Evolutionary conservation across 2,797 vertebrate species (phyloP), one percentile per base, ranked within the genome.

Genomic region (Syngnathus acus): DNA sequence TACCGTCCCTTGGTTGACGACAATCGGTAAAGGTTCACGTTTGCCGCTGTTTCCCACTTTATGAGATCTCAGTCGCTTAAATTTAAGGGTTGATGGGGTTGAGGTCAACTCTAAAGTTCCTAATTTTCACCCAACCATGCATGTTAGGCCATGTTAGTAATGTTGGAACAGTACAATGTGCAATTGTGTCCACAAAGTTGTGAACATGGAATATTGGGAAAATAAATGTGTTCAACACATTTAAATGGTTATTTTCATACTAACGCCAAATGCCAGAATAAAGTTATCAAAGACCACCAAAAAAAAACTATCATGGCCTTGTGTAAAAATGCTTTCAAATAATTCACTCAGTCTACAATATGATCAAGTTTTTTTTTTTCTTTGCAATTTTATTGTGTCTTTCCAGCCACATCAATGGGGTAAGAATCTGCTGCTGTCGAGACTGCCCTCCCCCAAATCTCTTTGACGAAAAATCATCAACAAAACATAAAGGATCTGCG

Each of bases 331-430:
- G 10, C 7, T 10, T 65, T 55, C 16, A 5, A 68, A 58, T 13
- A 77, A 72, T 68, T 72, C 26, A 81, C 70, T 82, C 26, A 81
- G 69, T 82, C 68, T 23, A 66, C 77, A 68, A 79, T 68, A 83
- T 86, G 87, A 85, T 82, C 5, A 45, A 82, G 76, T 69, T 48
- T 72, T 43, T 51, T 72, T 43, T 51, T 75, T 62, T 32, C 26
- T 32, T 32, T 32, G 2, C 26, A 32, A 32, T 32, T 84, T 85
- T 79, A 85, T 88, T 86, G 78, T 70, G 68, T 70, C 68, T 84
- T 82, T 78, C 70, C 86, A 90, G 87, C 80, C 66, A 42, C 65
- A 68, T 82, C 64, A 65, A 51, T 54, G 50, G 50, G 45, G 39
- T 51, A 66, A 53, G n/a, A 42, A 21, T 13, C 10, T 23, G 19